Conservation (phyloP, 2,888 invertebrate genomes). For the Papilio protenor region DNA sequence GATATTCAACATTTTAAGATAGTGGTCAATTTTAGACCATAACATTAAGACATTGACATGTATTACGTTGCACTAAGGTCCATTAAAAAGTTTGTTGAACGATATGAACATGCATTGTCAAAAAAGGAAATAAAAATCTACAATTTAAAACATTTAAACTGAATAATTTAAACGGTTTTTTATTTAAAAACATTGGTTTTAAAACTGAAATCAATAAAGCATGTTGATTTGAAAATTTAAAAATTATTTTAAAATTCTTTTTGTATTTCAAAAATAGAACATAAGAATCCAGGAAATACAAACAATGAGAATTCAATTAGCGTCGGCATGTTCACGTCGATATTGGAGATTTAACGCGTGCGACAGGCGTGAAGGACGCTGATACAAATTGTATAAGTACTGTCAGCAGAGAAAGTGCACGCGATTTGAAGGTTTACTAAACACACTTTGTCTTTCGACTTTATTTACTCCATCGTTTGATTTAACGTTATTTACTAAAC, state of each 20-base stretch:
- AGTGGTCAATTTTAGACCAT: neutral
- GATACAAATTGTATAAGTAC: constrained; percentile 16
- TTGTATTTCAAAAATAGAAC: neutral
- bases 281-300: neutral
- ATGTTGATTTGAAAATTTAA: neutral
- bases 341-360: constrained; percentile 28
- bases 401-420: constrained; percentile 11
- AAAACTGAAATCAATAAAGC: neutral
- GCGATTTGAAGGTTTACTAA: neutral
- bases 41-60: neutral
- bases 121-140: too few relatives aligned
- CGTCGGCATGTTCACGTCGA: constrained; percentile 16
- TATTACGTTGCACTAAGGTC: neutral
- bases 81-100: neutral
- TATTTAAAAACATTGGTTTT: too few relatives aligned
- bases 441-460: neutral
- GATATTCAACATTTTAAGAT: neutral
- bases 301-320: constrained; percentile 30
- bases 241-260: neutral
- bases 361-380: constrained; percentile 36
- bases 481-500: neutral
- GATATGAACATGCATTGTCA: too few relatives aligned
- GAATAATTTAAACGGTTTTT: too few relatives aligned
- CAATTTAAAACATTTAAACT: too few relatives aligned
- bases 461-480: neutral